These are phyloP conservation scores for Melanocharis versteri DNA, from an alignment of 2,113 vertebrate species.

Conservation along the genomic window DNA sequence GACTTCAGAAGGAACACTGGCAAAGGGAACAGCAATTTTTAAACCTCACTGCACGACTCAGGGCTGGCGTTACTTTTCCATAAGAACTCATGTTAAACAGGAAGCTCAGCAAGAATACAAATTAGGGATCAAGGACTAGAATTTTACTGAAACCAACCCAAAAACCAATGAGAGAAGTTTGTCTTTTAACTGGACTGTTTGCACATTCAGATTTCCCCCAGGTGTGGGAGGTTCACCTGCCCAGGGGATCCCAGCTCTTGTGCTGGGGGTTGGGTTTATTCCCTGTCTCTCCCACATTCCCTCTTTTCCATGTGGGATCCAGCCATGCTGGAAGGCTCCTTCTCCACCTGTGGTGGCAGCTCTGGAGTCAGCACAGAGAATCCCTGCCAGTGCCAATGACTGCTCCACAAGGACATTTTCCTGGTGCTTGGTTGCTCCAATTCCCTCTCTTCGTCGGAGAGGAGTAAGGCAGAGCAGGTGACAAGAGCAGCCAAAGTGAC, in stretches of 20 bases:
- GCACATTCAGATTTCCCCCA: not conserved
- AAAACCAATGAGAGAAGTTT: not conserved
- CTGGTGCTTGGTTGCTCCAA: not conserved
- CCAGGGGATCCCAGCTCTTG: not conserved
- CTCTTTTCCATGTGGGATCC: not conserved
- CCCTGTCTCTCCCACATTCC: not conserved
- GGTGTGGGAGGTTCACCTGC: not conserved
- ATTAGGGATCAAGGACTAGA: not conserved
- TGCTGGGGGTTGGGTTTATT: not conserved
- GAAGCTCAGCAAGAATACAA: not conserved
- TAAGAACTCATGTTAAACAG: not conserved
- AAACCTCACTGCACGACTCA: not conserved
- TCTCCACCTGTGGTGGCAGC: not conserved
- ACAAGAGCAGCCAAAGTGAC: not conserved
- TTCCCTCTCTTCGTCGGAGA: not conserved
- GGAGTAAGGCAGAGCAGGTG: not conserved
- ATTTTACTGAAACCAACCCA: not conserved
- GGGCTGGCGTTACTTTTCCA: not conserved
- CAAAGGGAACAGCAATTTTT: not conserved
- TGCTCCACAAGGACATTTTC: not conserved
- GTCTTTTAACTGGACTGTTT: not conserved
- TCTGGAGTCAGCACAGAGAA: not conserved
- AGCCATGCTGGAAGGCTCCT: not conserved
- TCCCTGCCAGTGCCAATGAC: not conserved
- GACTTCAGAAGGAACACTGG: not conserved